Percentiles rank a stretch among this genome's conserved stretches.
Evolutionary conservation across 2,888 invertebrate species (phyloP).

Genomic region (Ennomos fuscantarius): DNA sequence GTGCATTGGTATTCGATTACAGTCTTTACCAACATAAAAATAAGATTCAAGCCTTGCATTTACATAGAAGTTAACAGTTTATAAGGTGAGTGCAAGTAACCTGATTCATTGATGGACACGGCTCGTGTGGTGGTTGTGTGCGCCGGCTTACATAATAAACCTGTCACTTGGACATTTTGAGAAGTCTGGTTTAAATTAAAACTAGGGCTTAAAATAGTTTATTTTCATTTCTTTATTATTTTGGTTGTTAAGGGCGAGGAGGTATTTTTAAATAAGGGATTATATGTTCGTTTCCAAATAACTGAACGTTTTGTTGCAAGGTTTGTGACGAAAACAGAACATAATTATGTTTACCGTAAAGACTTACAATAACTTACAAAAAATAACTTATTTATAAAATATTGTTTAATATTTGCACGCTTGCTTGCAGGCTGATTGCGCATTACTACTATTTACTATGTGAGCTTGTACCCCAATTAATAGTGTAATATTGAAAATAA

Average conservation of each 20-base stretch:
- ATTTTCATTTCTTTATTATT: background rate
- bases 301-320: too few species aligned
- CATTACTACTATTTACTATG: too few species aligned
- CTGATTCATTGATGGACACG: slow-evolving; percentile 30
- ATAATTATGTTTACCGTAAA: too few species aligned
- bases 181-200: slow-evolving; percentile 12
- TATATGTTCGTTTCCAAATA: background rate
- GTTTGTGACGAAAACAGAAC: too few species aligned
- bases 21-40: background rate
- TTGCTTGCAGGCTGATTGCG: too few species aligned
- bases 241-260: background rate
- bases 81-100: slow-evolving; percentile 25
- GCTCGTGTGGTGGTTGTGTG: slow-evolving; percentile 20
- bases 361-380: too few species aligned
- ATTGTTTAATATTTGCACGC: too few species aligned
- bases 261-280: background rate
- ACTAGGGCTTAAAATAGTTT: background rate
- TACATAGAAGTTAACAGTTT: background rate
- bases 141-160: slow-evolving; percentile 27
- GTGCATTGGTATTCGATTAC: background rate
- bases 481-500: too few species aligned
- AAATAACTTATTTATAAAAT: too few species aligned
- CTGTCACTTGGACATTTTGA: slow-evolving; percentile 27
- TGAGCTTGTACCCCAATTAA: too few species aligned
- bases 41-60: slow-evolving; percentile 3